A percentile compares a stretch with the other conserved stretches of the same genome.
phyloP scores from a whole-genome alignment of 2,113 vertebrate genomes.

The Pollimyrus isidori region DNA sequence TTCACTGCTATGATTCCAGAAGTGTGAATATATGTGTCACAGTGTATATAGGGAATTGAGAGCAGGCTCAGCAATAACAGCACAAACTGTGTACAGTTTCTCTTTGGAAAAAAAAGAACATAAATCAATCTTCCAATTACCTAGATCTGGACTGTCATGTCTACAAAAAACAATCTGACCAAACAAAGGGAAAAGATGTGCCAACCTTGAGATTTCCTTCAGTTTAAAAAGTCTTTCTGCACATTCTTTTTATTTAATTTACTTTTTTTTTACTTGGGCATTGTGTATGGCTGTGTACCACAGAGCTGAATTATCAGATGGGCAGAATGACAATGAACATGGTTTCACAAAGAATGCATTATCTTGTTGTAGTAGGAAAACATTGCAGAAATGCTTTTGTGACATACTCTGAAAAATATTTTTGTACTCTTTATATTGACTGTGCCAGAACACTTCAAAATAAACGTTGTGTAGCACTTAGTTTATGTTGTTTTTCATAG shows the following conservation, averaged over 20 bases:
- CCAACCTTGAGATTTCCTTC: slow-evolving; percentile 44
- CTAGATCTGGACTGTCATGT: slow-evolving; percentile 54
- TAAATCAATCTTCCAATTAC: slow-evolving; percentile 63
- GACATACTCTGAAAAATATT: background rate
- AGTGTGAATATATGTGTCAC: background rate
- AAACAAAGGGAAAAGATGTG: slow-evolving; percentile 21
- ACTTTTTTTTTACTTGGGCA: slow-evolving; percentile 18
- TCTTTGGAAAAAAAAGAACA: background rate
- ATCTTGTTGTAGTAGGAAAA: background rate
- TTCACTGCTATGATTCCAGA: background rate
- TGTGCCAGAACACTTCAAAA: slow-evolving; percentile 6
- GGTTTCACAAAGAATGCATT: slow-evolving; percentile 4
- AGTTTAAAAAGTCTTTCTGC: slow-evolving; percentile 34
- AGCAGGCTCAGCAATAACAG: slow-evolving; percentile 30
- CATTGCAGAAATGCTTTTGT: background rate
- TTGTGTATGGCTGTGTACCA: background rate
- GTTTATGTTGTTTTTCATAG: background rate
- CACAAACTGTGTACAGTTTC: slow-evolving; percentile 49
- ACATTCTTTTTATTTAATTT: background rate
- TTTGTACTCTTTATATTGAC: background rate
- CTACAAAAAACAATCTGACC: slow-evolving; percentile 42
- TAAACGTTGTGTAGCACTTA: background rate
- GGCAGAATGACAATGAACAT: background rate
- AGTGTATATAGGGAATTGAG: background rate
- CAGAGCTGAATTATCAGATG: background rate